A percentile compares a stretch with the other conserved stretches of the same genome.
Evolutionary conservation across 2,888 invertebrate species (phyloP).

Genomic region (Carcina quercana): DNA sequence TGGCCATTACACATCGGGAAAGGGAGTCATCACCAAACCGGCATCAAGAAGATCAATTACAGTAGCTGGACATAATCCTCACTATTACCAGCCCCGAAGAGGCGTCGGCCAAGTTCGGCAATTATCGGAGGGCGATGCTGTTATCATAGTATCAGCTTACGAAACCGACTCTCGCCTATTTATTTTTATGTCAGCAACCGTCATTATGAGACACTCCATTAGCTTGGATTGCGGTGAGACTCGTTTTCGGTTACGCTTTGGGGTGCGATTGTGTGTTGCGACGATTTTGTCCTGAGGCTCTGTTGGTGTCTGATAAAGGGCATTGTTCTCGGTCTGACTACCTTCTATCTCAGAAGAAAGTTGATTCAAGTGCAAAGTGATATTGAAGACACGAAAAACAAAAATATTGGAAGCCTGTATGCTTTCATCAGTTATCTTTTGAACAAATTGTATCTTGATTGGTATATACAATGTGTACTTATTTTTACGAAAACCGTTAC

Average conservation of each 20-base stretch:
- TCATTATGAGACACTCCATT: constrained; percentile 75
- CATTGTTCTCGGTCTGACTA: constrained; percentile 17
- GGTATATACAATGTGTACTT: too few species aligned
- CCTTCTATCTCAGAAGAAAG: neutral
- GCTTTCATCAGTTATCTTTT: too few species aligned
- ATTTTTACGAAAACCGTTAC: too few species aligned
- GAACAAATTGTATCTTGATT: too few species aligned
- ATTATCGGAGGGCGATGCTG: constrained; percentile 72
- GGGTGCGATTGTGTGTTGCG: constrained; percentile 59
- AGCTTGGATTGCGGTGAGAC: constrained; percentile 71
- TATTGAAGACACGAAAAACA: too few species aligned
- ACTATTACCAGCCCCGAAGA: constrained; percentile 23
- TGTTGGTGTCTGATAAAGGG: constrained; percentile 36
- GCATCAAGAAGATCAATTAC: constrained; percentile 44
- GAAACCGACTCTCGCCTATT: constrained; percentile 74
- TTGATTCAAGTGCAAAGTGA: neutral
- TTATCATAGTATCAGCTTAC: constrained; percentile 76
- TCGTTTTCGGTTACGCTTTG: constrained; percentile 70
- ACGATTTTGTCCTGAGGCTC: constrained; percentile 34
- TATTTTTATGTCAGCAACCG: constrained; percentile 75
- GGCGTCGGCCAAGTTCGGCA: constrained; percentile 60
- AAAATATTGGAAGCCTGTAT: too few species aligned
- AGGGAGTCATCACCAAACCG: constrained; percentile 21
- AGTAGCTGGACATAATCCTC: constrained; percentile 50
- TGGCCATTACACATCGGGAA: too few species aligned